A percentile compares a stretch with the other conserved stretches of the same genome.
Conservation (phyloP, 2,797 vertebrate genomes). For the Peromyscus melanophrys region DNA sequence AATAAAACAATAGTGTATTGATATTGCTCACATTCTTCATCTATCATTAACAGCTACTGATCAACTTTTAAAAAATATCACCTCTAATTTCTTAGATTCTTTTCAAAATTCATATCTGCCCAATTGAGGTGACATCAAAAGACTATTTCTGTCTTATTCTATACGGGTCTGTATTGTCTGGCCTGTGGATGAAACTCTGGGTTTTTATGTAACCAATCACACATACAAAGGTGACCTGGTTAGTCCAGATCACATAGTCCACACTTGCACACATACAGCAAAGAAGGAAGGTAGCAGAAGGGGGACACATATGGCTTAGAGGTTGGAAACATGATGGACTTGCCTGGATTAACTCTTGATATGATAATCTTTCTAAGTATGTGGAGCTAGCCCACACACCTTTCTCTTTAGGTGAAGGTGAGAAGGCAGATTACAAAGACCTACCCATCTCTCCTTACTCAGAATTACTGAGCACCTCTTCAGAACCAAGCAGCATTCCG, state of each 20-base stretch:
- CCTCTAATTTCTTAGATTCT: not conserved
- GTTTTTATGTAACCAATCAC: not conserved
- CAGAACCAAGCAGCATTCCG: not conserved
- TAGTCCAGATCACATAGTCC: not conserved
- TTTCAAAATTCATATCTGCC: not conserved
- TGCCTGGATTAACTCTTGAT: not conserved
- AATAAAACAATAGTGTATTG: conserved; percentile 5
- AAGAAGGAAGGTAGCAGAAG: not conserved
- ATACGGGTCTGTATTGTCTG: not conserved
- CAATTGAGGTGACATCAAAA: not conserved
- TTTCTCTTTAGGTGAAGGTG: not conserved
- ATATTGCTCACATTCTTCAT: not conserved
- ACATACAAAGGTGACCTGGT: not conserved
- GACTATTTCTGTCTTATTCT: not conserved
- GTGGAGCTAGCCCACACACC: not conserved
- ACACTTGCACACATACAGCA: not conserved
- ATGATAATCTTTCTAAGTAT: not conserved
- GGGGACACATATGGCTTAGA: not conserved
- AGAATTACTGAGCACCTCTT: not conserved
- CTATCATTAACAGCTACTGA: not conserved
- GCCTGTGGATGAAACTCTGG: not conserved
- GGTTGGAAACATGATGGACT: not conserved
- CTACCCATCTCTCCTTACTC: not conserved
- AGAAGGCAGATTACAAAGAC: not conserved
- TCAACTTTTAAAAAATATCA: not conserved